Percentiles rank a stretch among this genome's conserved stretches.
phyloP scores from a whole-genome alignment of 2,888 invertebrate species.

The Megaustenia siamemsis region DNA sequence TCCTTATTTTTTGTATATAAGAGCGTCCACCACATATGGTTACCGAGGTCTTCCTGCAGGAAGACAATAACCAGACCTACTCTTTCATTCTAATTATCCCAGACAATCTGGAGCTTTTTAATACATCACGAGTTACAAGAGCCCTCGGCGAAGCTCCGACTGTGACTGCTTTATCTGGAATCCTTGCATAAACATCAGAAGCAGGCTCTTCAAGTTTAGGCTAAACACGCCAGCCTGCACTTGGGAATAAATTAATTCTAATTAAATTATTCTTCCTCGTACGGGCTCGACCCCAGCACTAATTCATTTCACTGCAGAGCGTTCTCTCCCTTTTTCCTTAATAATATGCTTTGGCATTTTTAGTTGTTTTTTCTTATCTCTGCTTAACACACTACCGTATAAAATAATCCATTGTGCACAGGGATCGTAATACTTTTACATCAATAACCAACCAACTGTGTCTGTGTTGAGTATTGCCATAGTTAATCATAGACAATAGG shows the following conservation, averaged over 20 bases:
- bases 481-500: no score
- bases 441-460: no score
- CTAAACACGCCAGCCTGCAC: constrained; percentile 28
- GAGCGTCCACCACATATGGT: background rate
- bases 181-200: constrained; percentile 20
- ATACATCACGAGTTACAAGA: background rate
- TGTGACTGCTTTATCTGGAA: constrained; percentile 11
- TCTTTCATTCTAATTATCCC: constrained; percentile 24
- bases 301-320: constrained; percentile 2
- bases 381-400: no score
- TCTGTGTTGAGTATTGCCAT: no score
- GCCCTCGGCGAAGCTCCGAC: background rate
- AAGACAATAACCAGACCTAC: background rate
- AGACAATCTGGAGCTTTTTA: constrained; percentile 28
- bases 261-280: constrained; percentile 19
- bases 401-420: no score
- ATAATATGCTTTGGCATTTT: no score
- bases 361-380: no score
- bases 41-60: background rate
- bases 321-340: no score
- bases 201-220: background rate
- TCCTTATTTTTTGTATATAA: background rate
- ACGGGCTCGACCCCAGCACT: background rate
- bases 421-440: no score
- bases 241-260: constrained; percentile 23